Evolutionary conservation across 2,888 invertebrate species (phyloP).

Genomic region (Homarus gammarus): DNA sequence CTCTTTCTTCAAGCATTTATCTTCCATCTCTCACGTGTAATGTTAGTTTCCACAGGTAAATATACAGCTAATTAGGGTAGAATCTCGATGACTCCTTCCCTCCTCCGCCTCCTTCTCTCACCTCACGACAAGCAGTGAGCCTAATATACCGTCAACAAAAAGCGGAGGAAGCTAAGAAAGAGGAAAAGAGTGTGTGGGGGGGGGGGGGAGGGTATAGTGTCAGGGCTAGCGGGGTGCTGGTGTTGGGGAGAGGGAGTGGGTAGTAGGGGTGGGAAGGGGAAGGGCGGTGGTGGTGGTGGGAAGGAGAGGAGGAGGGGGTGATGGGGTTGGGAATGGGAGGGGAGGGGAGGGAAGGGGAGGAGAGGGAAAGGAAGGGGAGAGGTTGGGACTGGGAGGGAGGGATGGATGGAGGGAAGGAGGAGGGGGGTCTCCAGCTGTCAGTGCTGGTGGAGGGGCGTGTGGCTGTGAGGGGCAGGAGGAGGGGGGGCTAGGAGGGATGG

Average conservation of each 20-base stretch:
- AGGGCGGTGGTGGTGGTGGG: not conserved
- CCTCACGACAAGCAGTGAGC: conserved; percentile 22
- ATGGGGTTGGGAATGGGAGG: not conserved
- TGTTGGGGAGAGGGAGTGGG: not conserved
- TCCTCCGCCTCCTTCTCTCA: conserved; percentile 6
- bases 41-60: too few species aligned
- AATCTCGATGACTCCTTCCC: too few species aligned
- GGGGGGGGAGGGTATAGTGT: conserved; percentile 44
- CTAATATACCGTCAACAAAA: conserved; percentile 22
- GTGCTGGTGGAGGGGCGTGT: conserved; percentile 6
- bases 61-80: too few species aligned
- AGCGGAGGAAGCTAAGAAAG: conserved; percentile 35
- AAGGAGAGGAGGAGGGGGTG: not conserved
- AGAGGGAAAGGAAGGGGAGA: conserved; percentile 11
- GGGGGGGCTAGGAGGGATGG: conserved; percentile 19
- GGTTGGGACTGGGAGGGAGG: conserved; percentile 3
- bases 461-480: not conserved
- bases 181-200: conserved; percentile 29
- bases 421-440: conserved; percentile 30
- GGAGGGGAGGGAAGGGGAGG: not conserved
- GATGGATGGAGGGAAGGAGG: not conserved
- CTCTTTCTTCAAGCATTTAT: not conserved
- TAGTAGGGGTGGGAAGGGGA: not conserved
- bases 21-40: conserved; percentile 27
- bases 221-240: conserved; percentile 18